A percentile compares a stretch with the other conserved stretches of the same genome.
phyloP scores from a whole-genome alignment of 1,140 invertebrate species.

The Hirudo medicinalis region DNA sequence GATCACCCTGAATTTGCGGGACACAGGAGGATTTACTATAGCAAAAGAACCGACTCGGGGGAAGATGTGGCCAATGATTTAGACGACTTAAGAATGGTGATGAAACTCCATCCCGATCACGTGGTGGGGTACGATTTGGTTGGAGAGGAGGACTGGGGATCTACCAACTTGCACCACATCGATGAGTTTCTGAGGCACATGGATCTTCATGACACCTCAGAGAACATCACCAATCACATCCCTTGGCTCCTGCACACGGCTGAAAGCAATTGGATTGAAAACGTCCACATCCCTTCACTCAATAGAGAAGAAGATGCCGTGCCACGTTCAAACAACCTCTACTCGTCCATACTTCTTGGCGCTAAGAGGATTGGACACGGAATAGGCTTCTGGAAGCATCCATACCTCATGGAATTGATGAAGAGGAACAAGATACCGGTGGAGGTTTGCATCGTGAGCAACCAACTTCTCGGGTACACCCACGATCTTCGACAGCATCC shows the following conservation, averaged over 20 bases:
- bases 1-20: slow-evolving; percentile 26
- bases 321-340: slow-evolving; percentile 25
- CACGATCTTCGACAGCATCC: slow-evolving; percentile 30
- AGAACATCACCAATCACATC: slow-evolving; percentile 19
- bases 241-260: slow-evolving; percentile 27
- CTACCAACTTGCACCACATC: slow-evolving; percentile 27
- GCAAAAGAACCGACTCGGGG: background rate
- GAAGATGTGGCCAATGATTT: background rate
- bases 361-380: slow-evolving; percentile 29
- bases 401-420: slow-evolving; percentile 27
- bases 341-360: slow-evolving; percentile 26
- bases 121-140: slow-evolving; percentile 29
- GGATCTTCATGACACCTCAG: slow-evolving; percentile 8
- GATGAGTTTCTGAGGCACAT: slow-evolving; percentile 21
- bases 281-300: slow-evolving; percentile 24
- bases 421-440: slow-evolving; percentile 26
- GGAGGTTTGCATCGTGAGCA: slow-evolving; percentile 28
- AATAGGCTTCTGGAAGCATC: slow-evolving; percentile 27
- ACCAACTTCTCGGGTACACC: slow-evolving; percentile 28
- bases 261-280: slow-evolving; percentile 30
- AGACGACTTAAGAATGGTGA: background rate
- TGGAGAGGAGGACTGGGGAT: slow-evolving; percentile 28
- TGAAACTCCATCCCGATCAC: slow-evolving; percentile 27
- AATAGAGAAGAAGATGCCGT: slow-evolving; percentile 23
- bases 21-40: slow-evolving; percentile 23